Base-by-base conservation (phyloP, 2,888 invertebrate species). In the Cordilura impudica region DNA sequence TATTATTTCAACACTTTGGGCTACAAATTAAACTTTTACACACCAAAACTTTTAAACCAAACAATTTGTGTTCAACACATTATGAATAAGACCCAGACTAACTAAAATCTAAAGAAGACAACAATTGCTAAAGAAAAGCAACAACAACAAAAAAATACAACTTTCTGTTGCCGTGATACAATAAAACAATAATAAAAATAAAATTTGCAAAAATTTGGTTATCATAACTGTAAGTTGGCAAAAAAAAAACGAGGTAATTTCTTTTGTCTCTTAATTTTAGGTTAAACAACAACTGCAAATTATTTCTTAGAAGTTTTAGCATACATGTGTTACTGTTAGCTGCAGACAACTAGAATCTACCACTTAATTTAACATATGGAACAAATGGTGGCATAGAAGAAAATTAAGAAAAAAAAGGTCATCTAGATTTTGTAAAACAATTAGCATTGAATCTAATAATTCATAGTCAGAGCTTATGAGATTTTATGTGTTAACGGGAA, bases 1-100 rank as follows among this genome's bases (percentile, higher is more conserved):
- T 49, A 39, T 53, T 53, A 35, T 51, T 65, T 53, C 8, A 51
- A 65, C 39, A 65, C 23, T 58, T 69, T 49, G 16, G 21, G 69
- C 47, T 35, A 6, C 49, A 10, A 69, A 69, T 58, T 60, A 58
- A 39, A 39, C 35, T 35, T 23, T 23, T 53, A 51, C 35, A 60
- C 10, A 60, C 47, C 14, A 43, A 18, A 43, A 39, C 16, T 29
- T 14, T 16, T 10, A 65, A 31, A 45, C 7, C 23, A 39, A 26
- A 14, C 63, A 53, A 65, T 39, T 53, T 51, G 65, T 51, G 51
- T 65, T 7, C 14, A 16, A 63, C 35, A 65, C 23, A 10, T 51
- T 65, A n/a, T n/a, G n/a, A n/a, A n/a, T n/a, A 35, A 51, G 16
- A n/a, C 7, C 10, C 12, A 2, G 23, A 47, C 51, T 47, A 2